Base-by-base conservation (phyloP, 2,797 vertebrate species). In the Premnoplex brunnescens region DNA sequence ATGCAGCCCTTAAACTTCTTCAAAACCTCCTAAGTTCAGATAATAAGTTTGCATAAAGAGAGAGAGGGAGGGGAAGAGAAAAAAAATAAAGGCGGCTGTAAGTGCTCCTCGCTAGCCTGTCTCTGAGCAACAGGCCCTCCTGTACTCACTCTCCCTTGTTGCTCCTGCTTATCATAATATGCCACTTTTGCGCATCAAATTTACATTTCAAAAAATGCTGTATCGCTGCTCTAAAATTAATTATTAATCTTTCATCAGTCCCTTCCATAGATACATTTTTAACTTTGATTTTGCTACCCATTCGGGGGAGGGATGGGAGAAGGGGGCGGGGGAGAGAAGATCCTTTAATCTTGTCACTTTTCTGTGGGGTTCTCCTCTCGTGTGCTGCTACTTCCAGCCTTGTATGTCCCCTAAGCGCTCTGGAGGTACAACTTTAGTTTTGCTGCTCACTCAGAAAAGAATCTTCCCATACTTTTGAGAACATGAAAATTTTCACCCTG, bases 201-300 rank as follows among this genome's bases (percentile, higher is more conserved):
- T 98, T 98, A 97, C 96, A 98, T 97, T 98, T 97, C 96, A 97
- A 97, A 97, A 97, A 97, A 98, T 96, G 96, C 94, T 92, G 89
- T 93, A 95, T 97, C 79, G 92, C 97, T 96, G 88, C 95, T 95
- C 89, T 94, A 93, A 96, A 93, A 97, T 98, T 97, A 98, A 98
- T 97, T 97, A 97, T 98, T 98, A 96, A 97, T 97, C 95, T 97
- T 96, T 94, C 91, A 97, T 91, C 93, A 96, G 88, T 96, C 86
- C 93, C 93, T 96, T 98, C 95, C 97, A 95, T 89, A 95, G 94
- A 97, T 97, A 89, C 91, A 95, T 95, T 95, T 97, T 97, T 95
- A 97, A 96, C 95, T 98, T 98, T 97, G 96, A 97, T 97, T 97
- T 97, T 89, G 68, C 95, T 96, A 89, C 62, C 89, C 89, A 2